Base-by-base conservation (phyloP, 2,888 invertebrate species). In the Mantis religiosa region DNA sequence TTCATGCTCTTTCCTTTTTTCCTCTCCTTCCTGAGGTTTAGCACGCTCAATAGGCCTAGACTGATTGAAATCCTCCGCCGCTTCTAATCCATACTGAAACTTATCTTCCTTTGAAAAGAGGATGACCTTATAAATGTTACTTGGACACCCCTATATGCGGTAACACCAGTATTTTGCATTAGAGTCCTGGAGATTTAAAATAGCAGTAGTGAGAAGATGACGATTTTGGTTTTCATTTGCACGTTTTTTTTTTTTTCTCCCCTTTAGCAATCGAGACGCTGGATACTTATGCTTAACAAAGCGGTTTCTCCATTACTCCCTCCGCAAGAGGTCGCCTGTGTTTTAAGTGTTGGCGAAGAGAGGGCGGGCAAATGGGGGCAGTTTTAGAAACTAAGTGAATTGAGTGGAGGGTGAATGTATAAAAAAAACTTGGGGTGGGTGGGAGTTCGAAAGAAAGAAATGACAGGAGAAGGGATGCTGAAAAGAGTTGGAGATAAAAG, bases 401-500 rank as follows among this genome's bases (percentile, higher is more conserved):
- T 85, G 85, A 85, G 85, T 30, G n/a, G 84, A 41, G 41, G n/a
- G 83, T 82, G 88, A 25, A 88, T n/a, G 82, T 30, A 34, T 14
- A 47, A 30, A 30, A 83, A 87, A 89, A 71, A 30, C 27, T 28
- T 86, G 82, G 88, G 82, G 82, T 34, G 41, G 27, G 27, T 34
- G 27, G n/a, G 84, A 84, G 84, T 71, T 71, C 54, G 54, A 71
- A 71, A 71, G 54, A 71, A 71, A 71, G 54, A 71, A 71, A 71
- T 71, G 54, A 71, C 54, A 71, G 54, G 54, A 71, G 54, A 71
- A 71, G 54, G 54, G 54, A 71, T 71, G 54, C 54, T 71, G 54
- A 71, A 71, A 71, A 71, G 54, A 71, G 85, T 54, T 88, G 71
- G 84, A 88, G 90, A 90, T 90, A 89, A 89, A 90, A 90, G 89